Evolutionary conservation across 1,140 invertebrate species (phyloP).

Genomic region (Drosophila punjabiensis): DNA sequence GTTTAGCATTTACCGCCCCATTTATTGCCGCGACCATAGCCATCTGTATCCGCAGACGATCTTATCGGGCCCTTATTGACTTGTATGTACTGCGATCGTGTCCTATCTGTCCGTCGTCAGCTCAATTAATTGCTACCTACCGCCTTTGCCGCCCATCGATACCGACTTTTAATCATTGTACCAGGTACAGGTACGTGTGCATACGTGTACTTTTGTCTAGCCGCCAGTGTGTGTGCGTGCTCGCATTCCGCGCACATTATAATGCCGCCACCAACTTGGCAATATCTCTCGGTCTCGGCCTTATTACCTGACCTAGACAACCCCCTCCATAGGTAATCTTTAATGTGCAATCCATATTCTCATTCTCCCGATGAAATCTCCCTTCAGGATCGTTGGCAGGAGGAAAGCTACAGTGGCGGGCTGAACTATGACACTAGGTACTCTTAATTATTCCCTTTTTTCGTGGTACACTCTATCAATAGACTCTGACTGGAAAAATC

Average conservation of each 20-base stretch:
- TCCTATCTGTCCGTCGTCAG: constrained; percentile 8
- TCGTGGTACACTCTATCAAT: background rate
- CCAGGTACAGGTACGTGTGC: background rate
- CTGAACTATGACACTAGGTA: background rate
- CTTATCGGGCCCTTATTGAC: constrained; percentile 10
- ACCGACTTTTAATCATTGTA: constrained; percentile 6
- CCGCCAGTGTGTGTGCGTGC: background rate
- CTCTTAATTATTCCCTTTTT: background rate
- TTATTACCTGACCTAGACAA: constrained; percentile 4
- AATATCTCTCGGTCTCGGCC: background rate
- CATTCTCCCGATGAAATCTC: background rate
- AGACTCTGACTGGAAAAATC: background rate
- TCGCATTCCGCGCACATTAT: background rate
- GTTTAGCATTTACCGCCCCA: constrained; percentile 28
- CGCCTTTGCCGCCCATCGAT: background rate
- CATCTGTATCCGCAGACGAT: constrained; percentile 15
- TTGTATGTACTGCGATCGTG: constrained; percentile 4
- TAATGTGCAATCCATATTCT: background rate
- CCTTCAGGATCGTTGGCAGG: background rate
- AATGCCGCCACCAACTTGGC: constrained; percentile 1
- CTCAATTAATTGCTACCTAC: background rate
- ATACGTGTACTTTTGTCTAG: background rate
- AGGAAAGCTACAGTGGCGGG: background rate
- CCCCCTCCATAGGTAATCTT: too few species aligned
- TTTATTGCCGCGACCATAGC: background rate